phyloP scores from a whole-genome alignment of 2,888 invertebrate genomes.

The Mantis religiosa region DNA sequence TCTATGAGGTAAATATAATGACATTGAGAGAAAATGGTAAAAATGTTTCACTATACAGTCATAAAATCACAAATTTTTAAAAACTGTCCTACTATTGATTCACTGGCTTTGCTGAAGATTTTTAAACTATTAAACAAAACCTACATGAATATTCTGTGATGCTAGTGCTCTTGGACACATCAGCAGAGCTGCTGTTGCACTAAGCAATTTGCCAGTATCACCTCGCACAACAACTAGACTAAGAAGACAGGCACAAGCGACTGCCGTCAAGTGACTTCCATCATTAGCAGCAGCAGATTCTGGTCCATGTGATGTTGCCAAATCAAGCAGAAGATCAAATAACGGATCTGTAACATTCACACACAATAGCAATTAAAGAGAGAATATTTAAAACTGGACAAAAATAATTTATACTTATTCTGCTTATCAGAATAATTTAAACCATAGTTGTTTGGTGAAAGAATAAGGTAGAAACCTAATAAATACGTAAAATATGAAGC shows the following conservation, averaged over 20 bases:
- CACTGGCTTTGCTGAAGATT: too few species aligned
- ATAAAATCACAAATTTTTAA: too few species aligned
- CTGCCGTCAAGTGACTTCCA: constrained; percentile 71
- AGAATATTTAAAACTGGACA: not conserved
- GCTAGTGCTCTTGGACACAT: constrained; percentile 78
- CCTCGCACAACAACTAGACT: constrained; percentile 90
- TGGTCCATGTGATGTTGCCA: constrained; percentile 67
- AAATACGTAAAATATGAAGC: too few species aligned
- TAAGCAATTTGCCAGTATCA: constrained; percentile 84
- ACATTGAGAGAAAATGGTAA: too few species aligned
- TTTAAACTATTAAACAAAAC: not conserved
- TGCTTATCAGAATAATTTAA: too few species aligned
- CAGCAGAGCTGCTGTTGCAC: constrained; percentile 79
- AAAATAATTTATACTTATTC: too few species aligned
- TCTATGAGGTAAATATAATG: too few species aligned
- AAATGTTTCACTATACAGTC: too few species aligned
- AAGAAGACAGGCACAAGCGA: constrained; percentile 87
- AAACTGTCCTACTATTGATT: too few species aligned
- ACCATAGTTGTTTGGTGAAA: too few species aligned
- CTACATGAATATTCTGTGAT: constrained; percentile 74
- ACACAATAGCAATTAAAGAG: too few species aligned
- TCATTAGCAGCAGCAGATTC: constrained; percentile 56
- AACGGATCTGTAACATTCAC: constrained; percentile 59
- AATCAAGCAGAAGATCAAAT: constrained; percentile 77
- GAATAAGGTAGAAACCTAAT: too few species aligned